Base-by-base conservation (phyloP, 2,113 vertebrate species). In the Callithrix jacchus region DNA sequence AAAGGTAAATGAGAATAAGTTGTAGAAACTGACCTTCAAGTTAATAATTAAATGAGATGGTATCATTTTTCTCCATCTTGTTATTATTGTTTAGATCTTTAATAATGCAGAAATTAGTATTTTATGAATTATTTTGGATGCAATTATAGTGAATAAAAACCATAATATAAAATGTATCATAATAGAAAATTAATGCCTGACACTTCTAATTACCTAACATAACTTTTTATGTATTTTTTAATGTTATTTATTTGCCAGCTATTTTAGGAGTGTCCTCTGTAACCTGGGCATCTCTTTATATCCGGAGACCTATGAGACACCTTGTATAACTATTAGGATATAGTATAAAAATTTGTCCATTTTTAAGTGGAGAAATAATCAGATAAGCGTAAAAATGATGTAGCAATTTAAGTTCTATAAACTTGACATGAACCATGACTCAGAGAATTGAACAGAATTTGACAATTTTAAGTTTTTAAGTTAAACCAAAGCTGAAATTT, bases 71-170 rank as follows among this genome's bases (percentile, higher is more conserved):
- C 32, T 70, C 35, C 71, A 40, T 91, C 30, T 84, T 84, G 18
- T 3, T 71, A 85, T 73, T 56, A 37, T 40, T 88, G n/a, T 73
- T 93, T 18, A 13, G 2, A 92, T 83, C 35, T 91, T 49, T 91
- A 13, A 71, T 45, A 74, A 52, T 58, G 32, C 32, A 68, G 40
- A 96, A 82, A 37, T 68, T 35, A 80, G 52, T 61, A 20, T 35
- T n/a, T 95, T 70, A n/a, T 77, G 61, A 84, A 21, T 77, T 54
- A 82, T 91, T 94, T 89, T 93, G 49, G 3, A 54, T 84, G 4
- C 0, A 42, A 66, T 87, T 54, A 91, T 20, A 84, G 7, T 21
- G 7, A 61, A 76, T 47, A 27, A 37, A 52, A 56, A 71, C 2
- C 10, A 77, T 91, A 87, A 83, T 37, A 77, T 13, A 84, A 56